Evolutionary conservation across 1,140 invertebrate species (phyloP).

Genomic region (Gryon sp.): DNA sequence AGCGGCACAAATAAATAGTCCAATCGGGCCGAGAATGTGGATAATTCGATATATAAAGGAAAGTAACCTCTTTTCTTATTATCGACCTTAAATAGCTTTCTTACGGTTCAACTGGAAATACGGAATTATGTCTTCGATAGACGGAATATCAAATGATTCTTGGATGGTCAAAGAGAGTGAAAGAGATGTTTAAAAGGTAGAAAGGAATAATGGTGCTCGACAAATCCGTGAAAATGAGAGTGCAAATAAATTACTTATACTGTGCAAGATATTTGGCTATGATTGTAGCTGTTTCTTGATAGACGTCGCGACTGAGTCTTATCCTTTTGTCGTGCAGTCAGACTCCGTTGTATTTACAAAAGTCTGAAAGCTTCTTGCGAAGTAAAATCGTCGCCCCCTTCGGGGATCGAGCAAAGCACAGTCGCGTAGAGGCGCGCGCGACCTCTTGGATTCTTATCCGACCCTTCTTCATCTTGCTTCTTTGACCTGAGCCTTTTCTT

Average conservation of each 20-base stretch:
- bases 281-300: constrained; percentile 51
- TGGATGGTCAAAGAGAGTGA: too few relatives aligned
- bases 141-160: constrained; percentile 36
- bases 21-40: constrained; percentile 65
- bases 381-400: constrained; percentile 6
- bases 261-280: constrained; percentile 23
- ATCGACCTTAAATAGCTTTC: constrained; percentile 65
- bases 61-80: constrained; percentile 57
- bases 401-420: background rate
- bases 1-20: constrained; percentile 70
- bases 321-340: constrained; percentile 38
- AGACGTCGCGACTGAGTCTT: constrained; percentile 6
- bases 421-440: constrained; percentile 13
- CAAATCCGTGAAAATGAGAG: constrained; percentile 27
- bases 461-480: too few relatives aligned
- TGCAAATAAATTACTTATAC: constrained; percentile 33
- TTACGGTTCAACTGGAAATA: constrained; percentile 16
- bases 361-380: constrained; percentile 44
- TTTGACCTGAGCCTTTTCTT: constrained; percentile 47
- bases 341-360: constrained; percentile 47
- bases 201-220: constrained; percentile 29
- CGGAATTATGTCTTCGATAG: constrained; percentile 5
- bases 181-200: too few relatives aligned
- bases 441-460: constrained; percentile 53
- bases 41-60: constrained; percentile 66